Evolutionary conservation across 2,888 invertebrate species (phyloP), one percentile per base, ranked within the genome.

Genomic region (Phortica okadai): DNA sequence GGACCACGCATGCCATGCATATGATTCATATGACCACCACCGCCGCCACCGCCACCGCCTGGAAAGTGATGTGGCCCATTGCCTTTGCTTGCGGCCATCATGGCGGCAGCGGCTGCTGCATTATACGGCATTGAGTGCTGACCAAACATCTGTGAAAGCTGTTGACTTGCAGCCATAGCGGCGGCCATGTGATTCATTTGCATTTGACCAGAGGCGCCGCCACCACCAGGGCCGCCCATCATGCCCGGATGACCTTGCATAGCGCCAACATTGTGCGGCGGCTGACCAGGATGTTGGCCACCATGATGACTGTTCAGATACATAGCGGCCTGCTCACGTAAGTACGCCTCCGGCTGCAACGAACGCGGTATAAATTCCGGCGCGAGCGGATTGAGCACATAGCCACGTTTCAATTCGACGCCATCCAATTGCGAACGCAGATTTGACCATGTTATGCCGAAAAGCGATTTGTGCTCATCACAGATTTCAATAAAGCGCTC

Each of bases 361-460:
- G 93, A 92, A 54, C 95, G 92, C 0, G 96, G 96, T 58, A 96
- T 93, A 90, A 96, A 96, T 88, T 96, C 96, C 0, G 95, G 95
- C 0, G 97, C 97, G 73, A 96, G 90, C 0, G 97, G 97, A 92
- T 97, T 97, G n/a, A 97, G 92, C 4, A 94, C 94, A 89, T 95
- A 96, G 3, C 94, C 94, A 79, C 95, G 94, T 85, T 95, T 95
- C 83, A 96, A 91, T 89, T 96, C 96, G 1, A 95, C 94, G 8
- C 95, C 95, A 84, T 95, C 94, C 73, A 96, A 91, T 85, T 95
- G 95, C 62, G 94, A 93, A 75, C 94, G 93, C 62, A 96, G 90
- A 79, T 94, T 93, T 1, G 93, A 92, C 94, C 94, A 95, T 0
- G 95, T 95, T 80, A 95, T 94, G 6, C 96, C 96, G 89, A 94